Evolutionary conservation across 2,113 vertebrate species (phyloP).

Genomic region (Eidolon helvum): DNA sequence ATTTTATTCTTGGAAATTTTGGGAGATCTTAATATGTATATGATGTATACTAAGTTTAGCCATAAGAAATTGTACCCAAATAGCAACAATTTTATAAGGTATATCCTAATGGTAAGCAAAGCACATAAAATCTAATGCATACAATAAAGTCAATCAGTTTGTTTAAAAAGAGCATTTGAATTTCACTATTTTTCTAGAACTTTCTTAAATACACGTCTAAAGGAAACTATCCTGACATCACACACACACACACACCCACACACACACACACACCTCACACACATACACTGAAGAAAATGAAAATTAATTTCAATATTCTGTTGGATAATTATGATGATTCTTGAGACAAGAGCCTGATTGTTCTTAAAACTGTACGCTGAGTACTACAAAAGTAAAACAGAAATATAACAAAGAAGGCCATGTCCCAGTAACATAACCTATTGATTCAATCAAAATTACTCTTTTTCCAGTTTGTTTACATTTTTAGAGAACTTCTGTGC

Average conservation of each 20-base stretch:
- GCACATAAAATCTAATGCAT: background rate
- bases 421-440: background rate
- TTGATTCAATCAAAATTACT: background rate
- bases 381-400: background rate
- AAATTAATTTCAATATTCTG: background rate
- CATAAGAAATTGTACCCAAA: background rate
- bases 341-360: background rate
- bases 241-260: background rate
- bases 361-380: background rate
- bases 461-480: background rate
- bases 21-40: background rate
- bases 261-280: background rate
- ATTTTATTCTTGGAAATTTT: background rate
- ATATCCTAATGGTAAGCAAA: background rate
- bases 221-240: background rate
- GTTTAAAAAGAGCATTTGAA: constrained; percentile 1
- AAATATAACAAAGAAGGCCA: background rate
- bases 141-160: background rate
- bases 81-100: background rate
- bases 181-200: background rate
- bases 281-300: background rate
- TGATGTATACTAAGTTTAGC: background rate
- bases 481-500: background rate
- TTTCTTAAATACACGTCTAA: constrained; percentile 6
- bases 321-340: background rate